A percentile compares a stretch with the other conserved stretches of the same genome.
Conservation (phyloP, 2,113 vertebrate genomes). For the Corythaixoides concolor region DNA sequence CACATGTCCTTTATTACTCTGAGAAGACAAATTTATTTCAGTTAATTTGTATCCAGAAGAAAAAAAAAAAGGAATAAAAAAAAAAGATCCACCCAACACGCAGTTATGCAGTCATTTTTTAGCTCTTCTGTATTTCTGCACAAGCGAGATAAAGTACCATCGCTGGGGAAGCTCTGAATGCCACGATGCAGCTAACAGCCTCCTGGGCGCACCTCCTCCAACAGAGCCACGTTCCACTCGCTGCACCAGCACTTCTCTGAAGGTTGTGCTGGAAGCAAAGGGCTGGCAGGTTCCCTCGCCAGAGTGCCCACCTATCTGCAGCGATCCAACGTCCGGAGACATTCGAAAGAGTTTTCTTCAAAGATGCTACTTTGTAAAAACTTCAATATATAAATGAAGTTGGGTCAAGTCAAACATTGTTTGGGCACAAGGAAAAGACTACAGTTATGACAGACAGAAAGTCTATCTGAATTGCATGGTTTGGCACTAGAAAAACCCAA, state of each 20-base stretch:
- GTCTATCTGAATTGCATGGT: background rate
- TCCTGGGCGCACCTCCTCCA: background rate
- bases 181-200: background rate
- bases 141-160: conserved; percentile 19
- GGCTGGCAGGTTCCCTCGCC: background rate
- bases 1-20: background rate
- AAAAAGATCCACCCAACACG: background rate
- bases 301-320: background rate
- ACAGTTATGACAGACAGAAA: background rate
- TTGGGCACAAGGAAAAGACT: background rate
- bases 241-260: background rate
- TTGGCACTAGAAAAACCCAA: background rate
- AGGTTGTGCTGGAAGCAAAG: background rate
- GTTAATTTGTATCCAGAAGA: conserved; percentile 9
- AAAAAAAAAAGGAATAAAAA: background rate
- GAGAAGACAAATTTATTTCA: background rate
- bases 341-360: background rate
- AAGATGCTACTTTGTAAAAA: background rate
- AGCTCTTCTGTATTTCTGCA: conserved; percentile 1
- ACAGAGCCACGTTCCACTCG: background rate
- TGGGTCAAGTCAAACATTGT: background rate
- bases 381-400: background rate
- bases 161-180: background rate
- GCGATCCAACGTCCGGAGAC: background rate
- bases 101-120: background rate